phyloP scores from a whole-genome alignment of 2,113 vertebrate genomes.

The Pseudonaja textilis region DNA sequence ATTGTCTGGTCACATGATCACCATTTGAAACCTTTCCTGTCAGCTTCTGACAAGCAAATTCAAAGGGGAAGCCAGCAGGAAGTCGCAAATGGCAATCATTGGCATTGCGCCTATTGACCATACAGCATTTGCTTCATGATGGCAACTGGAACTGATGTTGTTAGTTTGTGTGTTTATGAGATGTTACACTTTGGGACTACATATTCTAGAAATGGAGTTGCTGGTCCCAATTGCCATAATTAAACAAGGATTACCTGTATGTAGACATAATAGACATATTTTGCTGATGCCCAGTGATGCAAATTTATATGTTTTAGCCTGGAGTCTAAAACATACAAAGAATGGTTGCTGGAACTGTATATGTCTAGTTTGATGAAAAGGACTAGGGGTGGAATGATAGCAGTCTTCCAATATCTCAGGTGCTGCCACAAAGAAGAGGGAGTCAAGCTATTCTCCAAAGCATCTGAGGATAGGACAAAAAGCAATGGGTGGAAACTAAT shows the following conservation, averaged over 20 bases:
- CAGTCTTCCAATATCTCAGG: too few relatives aligned
- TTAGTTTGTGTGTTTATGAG: not conserved
- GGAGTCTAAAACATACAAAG: too few relatives aligned
- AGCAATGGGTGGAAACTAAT: too few relatives aligned
- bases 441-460: too few relatives aligned
- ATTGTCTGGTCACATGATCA: not conserved
- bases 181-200: not conserved
- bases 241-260: not conserved
- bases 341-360: too few relatives aligned
- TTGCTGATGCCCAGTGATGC: not conserved
- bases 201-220: not conserved
- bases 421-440: too few relatives aligned
- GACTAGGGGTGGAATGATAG: too few relatives aligned
- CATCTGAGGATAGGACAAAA: too few relatives aligned
- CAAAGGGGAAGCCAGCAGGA: not conserved
- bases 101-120: not conserved
- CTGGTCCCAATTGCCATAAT: not conserved
- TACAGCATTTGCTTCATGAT: not conserved
- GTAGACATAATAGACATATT: not conserved
- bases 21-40: not conserved
- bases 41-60: not conserved
- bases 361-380: too few relatives aligned
- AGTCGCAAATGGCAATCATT: not conserved
- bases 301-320: too few relatives aligned
- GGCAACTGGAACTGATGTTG: not conserved